These are phyloP conservation scores for Rhea americana DNA, from an alignment of 2,113 vertebrate species.

Conservation along the genomic window DNA sequence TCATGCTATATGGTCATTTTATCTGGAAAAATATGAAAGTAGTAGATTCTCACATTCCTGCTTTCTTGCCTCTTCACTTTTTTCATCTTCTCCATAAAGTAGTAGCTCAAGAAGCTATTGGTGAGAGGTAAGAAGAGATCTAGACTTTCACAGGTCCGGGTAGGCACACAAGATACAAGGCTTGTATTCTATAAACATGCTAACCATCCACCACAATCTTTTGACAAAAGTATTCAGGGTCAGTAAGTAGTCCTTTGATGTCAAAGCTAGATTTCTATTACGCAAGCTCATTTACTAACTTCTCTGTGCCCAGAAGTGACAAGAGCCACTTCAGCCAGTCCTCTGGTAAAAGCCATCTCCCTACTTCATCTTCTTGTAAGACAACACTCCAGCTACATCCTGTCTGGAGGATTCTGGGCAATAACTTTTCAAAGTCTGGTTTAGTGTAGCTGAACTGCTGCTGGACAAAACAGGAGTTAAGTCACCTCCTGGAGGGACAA, in stretches of 20 bases:
- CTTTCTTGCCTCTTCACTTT: background rate
- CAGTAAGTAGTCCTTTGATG: background rate
- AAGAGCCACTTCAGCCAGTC: background rate
- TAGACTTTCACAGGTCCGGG: accelerated
- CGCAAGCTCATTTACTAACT: background rate
- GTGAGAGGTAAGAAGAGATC: background rate
- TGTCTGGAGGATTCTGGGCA: background rate
- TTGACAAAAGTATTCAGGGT: background rate
- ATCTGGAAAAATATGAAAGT: background rate
- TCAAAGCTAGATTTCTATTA: background rate
- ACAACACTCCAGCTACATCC: background rate
- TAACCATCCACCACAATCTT: background rate
- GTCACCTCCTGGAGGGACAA: background rate
- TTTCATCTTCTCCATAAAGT: background rate
- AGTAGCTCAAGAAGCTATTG: background rate
- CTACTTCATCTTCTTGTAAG: background rate
- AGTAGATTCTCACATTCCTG: background rate
- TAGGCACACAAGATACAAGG: background rate
- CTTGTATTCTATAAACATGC: background rate
- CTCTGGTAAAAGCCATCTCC: background rate
- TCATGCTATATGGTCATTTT: background rate
- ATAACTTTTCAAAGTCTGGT: background rate
- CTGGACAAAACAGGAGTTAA: background rate
- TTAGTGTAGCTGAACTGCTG: background rate
- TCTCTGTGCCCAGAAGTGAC: background rate